These are phyloP conservation scores for Pomacea canaliculata DNA, from an alignment of 2,888 invertebrate species.

Conservation along the genomic window DNA sequence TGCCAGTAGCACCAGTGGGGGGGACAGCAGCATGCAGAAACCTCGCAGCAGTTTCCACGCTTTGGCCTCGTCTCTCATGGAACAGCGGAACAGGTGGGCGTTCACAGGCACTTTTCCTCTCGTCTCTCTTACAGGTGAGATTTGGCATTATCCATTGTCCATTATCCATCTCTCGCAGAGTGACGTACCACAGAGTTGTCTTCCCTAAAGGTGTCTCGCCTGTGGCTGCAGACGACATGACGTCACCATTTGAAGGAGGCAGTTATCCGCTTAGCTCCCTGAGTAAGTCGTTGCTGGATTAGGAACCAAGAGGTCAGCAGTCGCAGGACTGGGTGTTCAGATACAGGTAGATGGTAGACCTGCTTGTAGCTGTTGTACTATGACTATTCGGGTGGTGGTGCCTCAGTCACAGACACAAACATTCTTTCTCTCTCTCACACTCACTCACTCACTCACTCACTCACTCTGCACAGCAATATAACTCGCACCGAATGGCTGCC, in stretches of 20 bases:
- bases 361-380: too few relatives aligned
- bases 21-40: background rate
- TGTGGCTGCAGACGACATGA: too few relatives aligned
- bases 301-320: too few relatives aligned
- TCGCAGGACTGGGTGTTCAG: too few relatives aligned
- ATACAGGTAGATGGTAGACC: too few relatives aligned
- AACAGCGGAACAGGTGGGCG: slow-evolving; percentile 19
- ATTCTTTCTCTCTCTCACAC: too few relatives aligned
- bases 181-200: background rate
- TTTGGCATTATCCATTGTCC: background rate
- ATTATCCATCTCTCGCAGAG: background rate
- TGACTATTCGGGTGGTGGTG: too few relatives aligned
- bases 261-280: background rate
- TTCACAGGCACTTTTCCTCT: background rate
- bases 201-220: background rate
- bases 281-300: background rate
- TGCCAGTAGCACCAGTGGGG: background rate
- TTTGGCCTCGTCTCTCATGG: slow-evolving; percentile 15
- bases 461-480: too few relatives aligned
- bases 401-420: too few relatives aligned
- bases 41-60: slow-evolving; percentile 12
- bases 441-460: too few relatives aligned
- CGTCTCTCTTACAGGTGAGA: background rate
- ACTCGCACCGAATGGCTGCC: too few relatives aligned
- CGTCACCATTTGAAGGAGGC: too few relatives aligned